Conservation (phyloP, 1,140 invertebrate species). For the Mamestra configurata region DNA sequence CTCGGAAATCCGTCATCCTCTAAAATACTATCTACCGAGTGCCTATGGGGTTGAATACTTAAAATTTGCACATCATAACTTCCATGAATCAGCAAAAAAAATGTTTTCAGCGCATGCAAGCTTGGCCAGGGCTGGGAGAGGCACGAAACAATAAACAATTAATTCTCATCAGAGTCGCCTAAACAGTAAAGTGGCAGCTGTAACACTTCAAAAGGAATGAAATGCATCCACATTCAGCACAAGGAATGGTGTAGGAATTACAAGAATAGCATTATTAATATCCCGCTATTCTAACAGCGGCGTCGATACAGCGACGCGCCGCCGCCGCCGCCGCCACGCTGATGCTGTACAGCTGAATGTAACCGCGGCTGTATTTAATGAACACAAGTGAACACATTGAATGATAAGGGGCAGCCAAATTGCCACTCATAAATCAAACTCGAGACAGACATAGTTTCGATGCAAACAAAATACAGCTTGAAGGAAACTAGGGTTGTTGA, state of each 20-base stretch:
- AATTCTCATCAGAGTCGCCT: constrained; percentile 60
- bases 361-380: constrained; percentile 44
- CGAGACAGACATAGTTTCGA: constrained; percentile 49
- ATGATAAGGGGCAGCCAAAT: constrained; percentile 59
- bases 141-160: constrained; percentile 73
- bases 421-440: constrained; percentile 59
- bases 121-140: constrained; percentile 39
- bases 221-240: constrained; percentile 14
- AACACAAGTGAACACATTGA: constrained; percentile 56
- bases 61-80: neutral
- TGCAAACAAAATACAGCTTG: constrained; percentile 45
- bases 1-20: too few relatives aligned
- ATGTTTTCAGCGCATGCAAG: neutral
- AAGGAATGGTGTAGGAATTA: constrained; percentile 5
- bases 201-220: constrained; percentile 59
- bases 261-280: constrained; percentile 37
- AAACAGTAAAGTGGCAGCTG: constrained; percentile 54
- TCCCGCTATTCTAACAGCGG: neutral
- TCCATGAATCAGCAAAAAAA: neutral
- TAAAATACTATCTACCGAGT: too few relatives aligned
- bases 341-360: constrained; percentile 22
- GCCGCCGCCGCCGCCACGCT: too few relatives aligned
- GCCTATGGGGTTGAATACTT: neutral
- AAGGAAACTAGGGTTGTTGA: constrained; percentile 46
- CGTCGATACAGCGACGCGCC: neutral